Evolutionary conservation across 1,140 invertebrate genomes (phyloP), one percentile per base, ranked within the genome.

Genomic region (Drosophila parabipectinata): DNA sequence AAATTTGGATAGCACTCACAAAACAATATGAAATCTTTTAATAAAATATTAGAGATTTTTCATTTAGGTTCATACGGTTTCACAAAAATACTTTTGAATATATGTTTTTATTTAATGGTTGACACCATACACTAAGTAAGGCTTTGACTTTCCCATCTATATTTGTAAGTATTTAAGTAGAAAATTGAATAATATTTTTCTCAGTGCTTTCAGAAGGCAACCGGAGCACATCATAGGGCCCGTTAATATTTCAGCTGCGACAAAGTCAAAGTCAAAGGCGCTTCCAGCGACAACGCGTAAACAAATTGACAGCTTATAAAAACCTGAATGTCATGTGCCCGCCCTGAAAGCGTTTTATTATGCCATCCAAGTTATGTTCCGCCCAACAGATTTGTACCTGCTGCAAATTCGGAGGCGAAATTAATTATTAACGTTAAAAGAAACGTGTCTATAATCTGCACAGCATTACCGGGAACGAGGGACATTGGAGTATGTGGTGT

Each of bases 221-320:
- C 41, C 41, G 8, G 41, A 15, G 41, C 41, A 44, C 41, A 44
- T 44, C 41, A 44, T 44, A 44, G 15, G 41, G 58, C 58, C 56
- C 67, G 83, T 87, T 87, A 87, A 87, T 87, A 87, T 87, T 87
- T 87, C 55, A 83, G 76, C 61, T 79, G 67, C 59, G 74, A 77
- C 74, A 61, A 68, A 74, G 79, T 69, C 80, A 85, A 84, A 84
- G 81, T 78, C 68, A 77, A 39, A 55, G 53, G 48, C 37, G 44
- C 47, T 66, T 55, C 39, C 54, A 56, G 71, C 63, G 51, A 58
- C 71, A 75, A 72, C 59, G 78, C 79, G 78, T 87, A 87, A 82
- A 79, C 82, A 85, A 85, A 85, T 85, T 85, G 82, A 85, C 82
- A 85, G 82, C 82, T 85, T 85, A 85, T 85, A 87, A 85, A 85